Evolutionary conservation across 2,888 invertebrate species (phyloP).

Genomic region (Homarus gammarus): DNA sequence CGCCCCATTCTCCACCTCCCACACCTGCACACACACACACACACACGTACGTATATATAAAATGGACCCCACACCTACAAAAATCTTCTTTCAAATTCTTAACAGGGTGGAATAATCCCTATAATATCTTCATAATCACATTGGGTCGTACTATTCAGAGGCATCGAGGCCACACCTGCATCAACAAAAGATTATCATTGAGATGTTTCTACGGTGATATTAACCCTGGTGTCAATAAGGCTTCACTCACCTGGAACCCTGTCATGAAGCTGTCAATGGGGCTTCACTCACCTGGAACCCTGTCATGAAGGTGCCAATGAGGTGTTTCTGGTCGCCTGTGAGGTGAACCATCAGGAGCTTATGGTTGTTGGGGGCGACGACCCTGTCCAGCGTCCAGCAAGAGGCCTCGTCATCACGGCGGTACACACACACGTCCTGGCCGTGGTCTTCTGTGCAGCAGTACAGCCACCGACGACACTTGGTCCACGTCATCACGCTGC

Average conservation of each 20-base stretch:
- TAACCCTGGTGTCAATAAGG: too few species aligned
- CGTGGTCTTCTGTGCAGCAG: slow-evolving; percentile 63
- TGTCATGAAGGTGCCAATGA: slow-evolving; percentile 83
- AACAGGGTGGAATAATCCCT: too few species aligned
- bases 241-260: slow-evolving; percentile 73
- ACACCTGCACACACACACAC: slow-evolving; percentile 56
- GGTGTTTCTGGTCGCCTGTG: slow-evolving; percentile 88
- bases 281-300: slow-evolving; percentile 74
- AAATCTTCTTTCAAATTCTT: too few species aligned
- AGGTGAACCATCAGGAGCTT: slow-evolving; percentile 88
- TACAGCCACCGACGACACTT: slow-evolving; percentile 48
- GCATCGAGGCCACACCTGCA: too few species aligned
- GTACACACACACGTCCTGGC: slow-evolving; percentile 62
- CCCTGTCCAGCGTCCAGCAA: slow-evolving; percentile 68
- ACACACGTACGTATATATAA: too few species aligned
- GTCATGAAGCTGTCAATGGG: slow-evolving; percentile 77
- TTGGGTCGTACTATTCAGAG: too few species aligned
- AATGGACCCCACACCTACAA: too few species aligned
- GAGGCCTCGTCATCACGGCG: not conserved
- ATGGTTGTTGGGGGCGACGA: slow-evolving; percentile 80
- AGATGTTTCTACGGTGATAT: too few species aligned
- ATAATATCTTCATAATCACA: too few species aligned
- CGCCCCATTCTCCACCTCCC: slow-evolving; percentile 52
- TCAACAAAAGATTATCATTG: too few species aligned
- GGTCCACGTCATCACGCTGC: slow-evolving; percentile 69